Base-by-base conservation (phyloP, 2,888 invertebrate species). In the Bugula neritina region DNA sequence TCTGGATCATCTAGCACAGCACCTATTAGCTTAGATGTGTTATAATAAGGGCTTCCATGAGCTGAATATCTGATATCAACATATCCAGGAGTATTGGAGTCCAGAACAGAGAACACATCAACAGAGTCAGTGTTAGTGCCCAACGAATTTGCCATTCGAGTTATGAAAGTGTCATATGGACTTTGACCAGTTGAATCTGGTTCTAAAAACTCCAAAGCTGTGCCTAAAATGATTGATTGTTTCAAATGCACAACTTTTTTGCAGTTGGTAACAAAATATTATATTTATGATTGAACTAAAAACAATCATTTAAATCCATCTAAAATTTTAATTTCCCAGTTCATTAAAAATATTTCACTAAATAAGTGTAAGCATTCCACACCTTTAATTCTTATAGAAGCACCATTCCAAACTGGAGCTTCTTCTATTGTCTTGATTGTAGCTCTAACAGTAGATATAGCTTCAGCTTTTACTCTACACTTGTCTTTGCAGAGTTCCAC, bases 381-480 rank as follows among this genome's bases (percentile, higher is more conserved):
- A 84, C 85, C 85, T 76, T 76, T 74, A 81, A 98, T 89, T 76
- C 97, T 87, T 72, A 98, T 90, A 0, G 96, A 97, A 0, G 96
- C 97, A 0, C 96, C 95, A 85, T 96, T 97, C 70, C 92, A 88
- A 25, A 98, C 93, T 25, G 97, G 96, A 79, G 96, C 95, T 80
- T 96, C 93, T 0, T 94, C 92, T 79, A 99, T 94, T 83, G 93
- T 93, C 81, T 93, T 91, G 0, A 99, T 93, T 10, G 90, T 92
- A 0, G 98, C 94, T 0, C 93, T 92, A 0, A 99, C 96, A 83
- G 96, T 95, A n/a, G 96, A 96, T 0, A 91, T 91, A 0, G 97
- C 94, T 84, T 95, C 93, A 84, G 95, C 94, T 52, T 79, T 74
- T 69, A 76, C 31, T 5, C 70, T 35, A 29, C 70, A 70, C 52